Conservation (phyloP, 2,888 invertebrate species). For the Stratiomys singularior region DNA sequence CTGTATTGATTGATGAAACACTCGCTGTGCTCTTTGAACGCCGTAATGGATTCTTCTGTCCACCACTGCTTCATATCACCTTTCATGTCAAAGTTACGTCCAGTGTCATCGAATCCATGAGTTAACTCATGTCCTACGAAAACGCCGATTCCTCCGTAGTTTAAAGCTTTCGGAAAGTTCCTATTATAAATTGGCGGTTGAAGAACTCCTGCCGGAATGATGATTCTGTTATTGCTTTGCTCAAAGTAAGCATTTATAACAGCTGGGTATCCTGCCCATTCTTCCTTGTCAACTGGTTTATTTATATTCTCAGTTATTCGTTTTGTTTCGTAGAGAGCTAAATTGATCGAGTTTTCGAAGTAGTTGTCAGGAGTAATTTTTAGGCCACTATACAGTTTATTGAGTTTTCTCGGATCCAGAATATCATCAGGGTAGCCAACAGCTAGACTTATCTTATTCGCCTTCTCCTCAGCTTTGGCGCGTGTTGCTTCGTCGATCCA, state of each 20-base stretch:
- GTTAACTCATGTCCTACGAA: conserved; percentile 56
- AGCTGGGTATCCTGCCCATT: conserved; percentile 86
- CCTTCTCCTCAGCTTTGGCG: conserved; percentile 83
- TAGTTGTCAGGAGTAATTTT: conserved; percentile 12
- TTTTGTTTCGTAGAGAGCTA: conserved; percentile 8
- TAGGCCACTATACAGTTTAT: conserved; percentile 69
- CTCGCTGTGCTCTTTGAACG: conserved; percentile 51
- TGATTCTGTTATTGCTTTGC: conserved; percentile 90
- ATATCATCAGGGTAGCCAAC: conserved; percentile 95
- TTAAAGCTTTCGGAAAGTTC: conserved; percentile 72
- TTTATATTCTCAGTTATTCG: background rate
- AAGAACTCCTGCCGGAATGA: conserved; percentile 92
- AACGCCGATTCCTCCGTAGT: conserved; percentile 55
- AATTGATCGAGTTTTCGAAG: conserved; percentile 29
- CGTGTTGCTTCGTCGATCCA: conserved; percentile 95
- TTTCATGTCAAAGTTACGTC: conserved; percentile 52
- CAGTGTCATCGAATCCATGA: conserved; percentile 55
- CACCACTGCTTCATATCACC: conserved; percentile 54
- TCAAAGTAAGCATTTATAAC: conserved; percentile 93
- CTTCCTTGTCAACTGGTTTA: conserved; percentile 70
- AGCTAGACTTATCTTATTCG: conserved; percentile 90
- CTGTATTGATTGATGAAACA: conserved; percentile 55
- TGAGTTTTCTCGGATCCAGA: conserved; percentile 77
- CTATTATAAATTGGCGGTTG: conserved; percentile 92
- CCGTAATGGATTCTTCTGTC: conserved; percentile 51